phyloP scores from a whole-genome alignment of 2,888 invertebrate genomes.

The Gortyna flavago region DNA sequence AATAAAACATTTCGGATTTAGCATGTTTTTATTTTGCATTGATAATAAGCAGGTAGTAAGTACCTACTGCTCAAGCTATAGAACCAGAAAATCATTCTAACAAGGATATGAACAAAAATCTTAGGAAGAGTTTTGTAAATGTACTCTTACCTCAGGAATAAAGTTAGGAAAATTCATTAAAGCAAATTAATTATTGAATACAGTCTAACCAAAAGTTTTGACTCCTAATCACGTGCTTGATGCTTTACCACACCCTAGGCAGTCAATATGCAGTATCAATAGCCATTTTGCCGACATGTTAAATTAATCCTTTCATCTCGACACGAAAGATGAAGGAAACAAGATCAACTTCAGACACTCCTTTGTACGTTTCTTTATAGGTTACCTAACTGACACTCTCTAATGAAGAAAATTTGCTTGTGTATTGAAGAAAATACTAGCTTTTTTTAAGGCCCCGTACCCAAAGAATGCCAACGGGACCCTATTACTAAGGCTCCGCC shows the following conservation, averaged over 20 bases:
- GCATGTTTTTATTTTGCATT: not conserved
- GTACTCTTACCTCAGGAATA: not conserved
- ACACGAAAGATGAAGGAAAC: not conserved
- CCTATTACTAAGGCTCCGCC: too few species aligned
- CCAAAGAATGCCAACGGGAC: too few species aligned
- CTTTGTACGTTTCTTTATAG: not conserved
- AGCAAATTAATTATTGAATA: not conserved
- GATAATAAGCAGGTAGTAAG: not conserved
- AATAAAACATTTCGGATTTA: not conserved
- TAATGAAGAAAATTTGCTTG: not conserved
- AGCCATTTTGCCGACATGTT: not conserved
- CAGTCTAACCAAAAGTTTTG: too few species aligned
- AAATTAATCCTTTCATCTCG: not conserved
- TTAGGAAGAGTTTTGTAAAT: not conserved
- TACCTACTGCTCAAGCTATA: not conserved
- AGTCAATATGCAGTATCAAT: not conserved
- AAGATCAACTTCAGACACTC: not conserved
- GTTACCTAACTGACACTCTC: not conserved
- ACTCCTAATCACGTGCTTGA: not conserved
- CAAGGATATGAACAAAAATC: not conserved
- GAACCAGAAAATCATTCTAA: not conserved
- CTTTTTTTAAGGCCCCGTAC: not conserved
- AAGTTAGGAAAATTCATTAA: not conserved
- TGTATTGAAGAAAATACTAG: not conserved
- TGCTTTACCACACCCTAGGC: too few species aligned